Evolutionary conservation across 1,140 invertebrate genomes (phyloP), one percentile per base, ranked within the genome.

Genomic region (Anastrepha ludens): DNA sequence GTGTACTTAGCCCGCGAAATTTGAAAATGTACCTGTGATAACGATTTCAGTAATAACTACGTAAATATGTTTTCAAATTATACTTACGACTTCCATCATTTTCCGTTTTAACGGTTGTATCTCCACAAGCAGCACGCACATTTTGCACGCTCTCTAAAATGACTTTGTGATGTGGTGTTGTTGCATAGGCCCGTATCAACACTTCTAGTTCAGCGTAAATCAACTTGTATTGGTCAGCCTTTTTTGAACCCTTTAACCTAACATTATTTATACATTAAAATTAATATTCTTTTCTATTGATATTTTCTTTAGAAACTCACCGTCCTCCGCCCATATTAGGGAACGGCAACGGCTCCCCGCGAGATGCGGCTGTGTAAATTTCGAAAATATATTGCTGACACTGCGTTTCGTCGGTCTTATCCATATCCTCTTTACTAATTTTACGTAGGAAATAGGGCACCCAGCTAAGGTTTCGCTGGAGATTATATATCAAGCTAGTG

Each of bases 121-220:
- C 90, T 78, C 90, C 91, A 88, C 94, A 94, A 90, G 96, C 90
- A 3, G 90, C 89, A 94, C 90, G 97, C 94, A 90, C 97, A 97
- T 91, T 99, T 55, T 97, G 94, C 9, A 99, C 93, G 93, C 97
- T 98, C 86, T 97, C 96, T 15, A 99, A 94, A 15, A 99, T 95
- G 90, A 96, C 95, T 81, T 95, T 95, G 91, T 99, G 98, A 88
- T 95, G 90, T 65, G 95, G 88, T 89, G 96, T 95, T 20, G 94
- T 93, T 0, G 96, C 95, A 91, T 98, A 97, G 8, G 96, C 95
- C 87, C 96, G 96, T 0, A 99, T 93, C 87, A 98, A 95, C 13
- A 95, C 96, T 93, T 99, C 98, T 50, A 99, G 92, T 92, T 99
- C 98, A 64, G 95, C 95, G 96, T 98, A 99, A 91, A 99, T 95